Base-by-base conservation (phyloP, 1,140 invertebrate genomes). In the Drosophila triauraria region DNA sequence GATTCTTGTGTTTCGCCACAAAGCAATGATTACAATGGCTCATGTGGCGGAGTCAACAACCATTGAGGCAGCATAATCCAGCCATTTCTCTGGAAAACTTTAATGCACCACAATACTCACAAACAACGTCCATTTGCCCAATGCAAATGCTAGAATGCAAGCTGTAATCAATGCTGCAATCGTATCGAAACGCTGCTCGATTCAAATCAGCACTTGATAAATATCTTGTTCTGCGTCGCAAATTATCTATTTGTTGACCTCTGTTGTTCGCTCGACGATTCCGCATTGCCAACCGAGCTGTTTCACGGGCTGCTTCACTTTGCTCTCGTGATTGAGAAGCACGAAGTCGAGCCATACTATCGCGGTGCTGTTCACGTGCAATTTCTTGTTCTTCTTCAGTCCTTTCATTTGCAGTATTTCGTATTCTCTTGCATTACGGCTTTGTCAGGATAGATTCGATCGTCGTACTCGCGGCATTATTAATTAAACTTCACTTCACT, bases 151-250 rank as follows among this genome's bases (percentile, higher is more conserved):
- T 20, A 20, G 1, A 1, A 20, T 20, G 20, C n/a, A 43, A 42
- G 40, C 40, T 43, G 25, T 50, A 27, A 30, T 50, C 48, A 30
- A n/a, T 17, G 48, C 25, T 30, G 25, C 25, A 51, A n/a, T 27
- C 48, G 25, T 51, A 51, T 51, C 25, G 25, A 30, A 51, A 30
- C 25, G 15, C 15, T n/a, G 48, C 48, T 51, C 48, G 48, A 51
- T 51, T 30, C 48, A 51, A 51, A 51, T 51, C 25, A 27, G 15
- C 48, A 15, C 27, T 30, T 40, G 13, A 40, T 43, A 43, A 17
- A 43, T 43, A n/a, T 43, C 42, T 17, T 17, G 42, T 43, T 17
- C n/a, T 43, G 38, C 13, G 38, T 40, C 38, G 38, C 38, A 25
- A 48, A 48, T 25, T n/a, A 48, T n/a, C 25, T 50, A 13, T 23